Percentiles rank a stretch among this genome's conserved stretches.
These are phyloP conservation scores for Noturus placidus DNA, from an alignment of 2,113 vertebrate species.

Conservation along the genomic window DNA sequence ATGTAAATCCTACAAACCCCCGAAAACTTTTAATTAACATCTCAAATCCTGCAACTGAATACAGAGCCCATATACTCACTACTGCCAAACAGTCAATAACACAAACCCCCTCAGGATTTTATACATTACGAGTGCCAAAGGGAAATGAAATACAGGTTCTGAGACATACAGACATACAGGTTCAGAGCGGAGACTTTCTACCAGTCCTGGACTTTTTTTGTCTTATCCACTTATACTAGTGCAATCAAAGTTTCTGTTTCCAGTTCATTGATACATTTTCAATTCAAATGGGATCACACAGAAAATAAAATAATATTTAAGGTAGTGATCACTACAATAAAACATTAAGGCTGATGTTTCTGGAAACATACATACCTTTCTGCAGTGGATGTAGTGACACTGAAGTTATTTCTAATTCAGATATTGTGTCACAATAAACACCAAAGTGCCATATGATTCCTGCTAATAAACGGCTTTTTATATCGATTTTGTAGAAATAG, in stretches of 20 bases:
- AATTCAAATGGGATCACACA: not conserved
- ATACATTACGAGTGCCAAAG: not conserved
- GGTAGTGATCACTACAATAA: not conserved
- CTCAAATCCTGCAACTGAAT: not conserved
- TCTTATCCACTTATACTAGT: not conserved
- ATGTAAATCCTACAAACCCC: slow-evolving; percentile 18
- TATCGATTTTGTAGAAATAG: not conserved
- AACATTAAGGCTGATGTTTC: not conserved
- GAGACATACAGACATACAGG: not conserved
- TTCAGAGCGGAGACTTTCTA: not conserved
- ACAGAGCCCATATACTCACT: not conserved
- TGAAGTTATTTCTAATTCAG: not conserved
- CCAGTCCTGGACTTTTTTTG: not conserved
- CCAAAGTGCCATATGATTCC: not conserved
- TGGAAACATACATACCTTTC: not conserved
- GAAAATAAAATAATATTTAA: not conserved
- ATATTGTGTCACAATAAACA: not conserved
- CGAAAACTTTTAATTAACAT: slow-evolving; percentile 28
- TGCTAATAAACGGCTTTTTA: not conserved
- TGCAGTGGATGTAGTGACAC: not conserved
- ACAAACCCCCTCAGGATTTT: not conserved
- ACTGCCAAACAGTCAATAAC: not conserved
- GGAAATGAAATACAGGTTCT: not conserved
- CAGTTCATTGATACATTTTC: not conserved
- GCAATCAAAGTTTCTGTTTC: not conserved